Evolutionary conservation across 2,113 vertebrate genomes (phyloP), one percentile per base, ranked within the genome.

Genomic region (Harpagus bidentatus): DNA sequence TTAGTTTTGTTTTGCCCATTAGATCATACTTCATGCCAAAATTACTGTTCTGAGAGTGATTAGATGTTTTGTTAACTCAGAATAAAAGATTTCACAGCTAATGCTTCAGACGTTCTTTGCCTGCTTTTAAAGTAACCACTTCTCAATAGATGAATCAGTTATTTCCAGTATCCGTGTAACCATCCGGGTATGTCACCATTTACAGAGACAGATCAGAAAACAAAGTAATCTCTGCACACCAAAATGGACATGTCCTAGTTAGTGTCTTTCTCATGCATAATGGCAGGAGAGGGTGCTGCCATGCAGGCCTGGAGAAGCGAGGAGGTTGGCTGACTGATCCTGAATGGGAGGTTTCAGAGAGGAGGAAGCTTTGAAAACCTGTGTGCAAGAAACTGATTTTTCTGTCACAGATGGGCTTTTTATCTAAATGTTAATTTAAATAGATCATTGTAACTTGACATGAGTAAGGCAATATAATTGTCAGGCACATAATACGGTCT

Each of bases 231-330:
- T 71, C 38, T 45, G 31, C 29, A 42, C 16, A 50, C 8, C 3
- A 31, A 48, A 50, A 63, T 9, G 7, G 29, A 55, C 5, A n/a
- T 28, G 4, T 13, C 19, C 7, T 56, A 70, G 26, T 34, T 52
- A 58, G 36, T 8, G 9, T 34, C 20, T 84, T 31, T 79, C 43
- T 58, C 0, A 0, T 45, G 26, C 13, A 10, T 56, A 71, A 7
- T 65, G 31, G 19, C 29, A 34, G 69, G n/a, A 56, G 15, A 6
- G 5, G 38, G 14, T 82, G 19, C 21, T 88, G 32, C 40, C 29
- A 31, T 1, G 0, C 2, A 26, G 34, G 63, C 10, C 6, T 11
- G 47, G 53, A 59, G 48, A 45, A 88, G 22, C 0, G 4, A 38
- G 45, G 20, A 86, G 11, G 20, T 71, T 74, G 47, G 3, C 38